These are phyloP conservation scores for Machimus rusticus DNA, from an alignment of 2,888 invertebrate genomes.

Conservation along the genomic window DNA sequence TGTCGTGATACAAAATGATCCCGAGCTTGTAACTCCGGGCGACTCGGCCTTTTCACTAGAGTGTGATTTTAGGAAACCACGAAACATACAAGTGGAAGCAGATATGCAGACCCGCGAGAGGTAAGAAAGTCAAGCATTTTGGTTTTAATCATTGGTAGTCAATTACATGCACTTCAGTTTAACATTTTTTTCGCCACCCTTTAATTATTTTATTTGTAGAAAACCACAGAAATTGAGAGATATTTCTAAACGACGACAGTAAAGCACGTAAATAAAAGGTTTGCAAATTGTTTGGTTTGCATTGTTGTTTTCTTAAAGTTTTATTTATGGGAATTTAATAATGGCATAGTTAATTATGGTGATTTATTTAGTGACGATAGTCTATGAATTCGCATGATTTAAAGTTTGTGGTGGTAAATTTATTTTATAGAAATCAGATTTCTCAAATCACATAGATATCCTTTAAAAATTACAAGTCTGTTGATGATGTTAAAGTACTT, in stretches of 20 bases:
- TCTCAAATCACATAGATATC: neutral
- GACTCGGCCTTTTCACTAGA: constrained; percentile 72
- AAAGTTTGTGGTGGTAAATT: neutral
- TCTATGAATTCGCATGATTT: neutral
- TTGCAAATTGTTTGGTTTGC: constrained; percentile 11
- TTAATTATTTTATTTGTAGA: constrained; percentile 51
- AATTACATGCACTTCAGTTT: neutral
- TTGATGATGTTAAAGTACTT: no score
- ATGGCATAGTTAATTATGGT: neutral
- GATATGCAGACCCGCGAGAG: constrained; percentile 63
- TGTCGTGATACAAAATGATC: constrained; percentile 72
- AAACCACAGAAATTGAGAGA: constrained; percentile 56
- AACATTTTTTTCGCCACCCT: neutral
- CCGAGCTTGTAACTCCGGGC: constrained; percentile 70
- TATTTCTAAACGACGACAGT: neutral
- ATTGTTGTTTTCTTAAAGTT: neutral
- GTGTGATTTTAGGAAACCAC: constrained; percentile 69
- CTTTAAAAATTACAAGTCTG: neutral
- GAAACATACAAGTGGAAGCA: constrained; percentile 66
- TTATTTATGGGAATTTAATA: neutral
- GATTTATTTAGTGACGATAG: neutral
- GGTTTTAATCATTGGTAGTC: neutral
- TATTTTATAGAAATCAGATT: neutral
- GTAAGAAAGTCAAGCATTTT: constrained; percentile 59
- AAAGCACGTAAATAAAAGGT: constrained; percentile 8